phyloP scores from a whole-genome alignment of 1,140 invertebrate genomes.

The Littorina saxatilis region DNA sequence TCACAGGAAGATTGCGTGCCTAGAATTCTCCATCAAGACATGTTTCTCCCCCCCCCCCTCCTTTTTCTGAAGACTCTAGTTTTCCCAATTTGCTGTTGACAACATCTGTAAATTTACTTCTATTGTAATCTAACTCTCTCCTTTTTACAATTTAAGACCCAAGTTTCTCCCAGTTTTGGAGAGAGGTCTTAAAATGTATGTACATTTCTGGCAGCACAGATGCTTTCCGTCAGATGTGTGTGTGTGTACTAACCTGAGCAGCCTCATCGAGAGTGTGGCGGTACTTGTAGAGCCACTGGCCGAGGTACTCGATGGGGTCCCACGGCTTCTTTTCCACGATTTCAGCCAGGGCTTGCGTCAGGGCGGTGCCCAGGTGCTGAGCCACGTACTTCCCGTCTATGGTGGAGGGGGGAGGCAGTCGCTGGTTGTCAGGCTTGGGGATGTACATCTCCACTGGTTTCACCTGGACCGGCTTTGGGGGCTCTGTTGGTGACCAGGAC shows the following conservation, averaged over 20 bases:
- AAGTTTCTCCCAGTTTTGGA: too few relatives aligned
- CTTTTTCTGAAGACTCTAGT: too few relatives aligned
- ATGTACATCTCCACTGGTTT: conserved; percentile 55
- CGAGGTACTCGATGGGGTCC: conserved; percentile 71
- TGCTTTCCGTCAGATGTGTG: too few relatives aligned
- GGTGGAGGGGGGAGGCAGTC: conserved; percentile 57
- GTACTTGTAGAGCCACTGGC: conserved; percentile 68
- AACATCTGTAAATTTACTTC: too few relatives aligned
- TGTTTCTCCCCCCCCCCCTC: too few relatives aligned
- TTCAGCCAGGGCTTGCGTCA: conserved; percentile 67
- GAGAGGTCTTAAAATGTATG: too few relatives aligned
- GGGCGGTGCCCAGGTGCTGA: conserved; percentile 62
- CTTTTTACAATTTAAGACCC: too few relatives aligned
- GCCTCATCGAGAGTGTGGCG: conserved; percentile 54
- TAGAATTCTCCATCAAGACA: too few relatives aligned
- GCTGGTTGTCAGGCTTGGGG: conserved; percentile 39
- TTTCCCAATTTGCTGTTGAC: too few relatives aligned
- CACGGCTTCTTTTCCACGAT: conserved; percentile 64
- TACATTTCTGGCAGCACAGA: too few relatives aligned
- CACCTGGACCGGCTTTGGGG: conserved; percentile 37
- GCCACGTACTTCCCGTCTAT: conserved; percentile 66
- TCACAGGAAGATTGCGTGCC: too few relatives aligned
- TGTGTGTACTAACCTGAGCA: conserved; percentile 54
- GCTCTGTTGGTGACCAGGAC: conserved; percentile 20
- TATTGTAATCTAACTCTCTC: too few relatives aligned